phyloP scores from a whole-genome alignment of 2,888 invertebrate genomes.

The Saturnia pavonia region DNA sequence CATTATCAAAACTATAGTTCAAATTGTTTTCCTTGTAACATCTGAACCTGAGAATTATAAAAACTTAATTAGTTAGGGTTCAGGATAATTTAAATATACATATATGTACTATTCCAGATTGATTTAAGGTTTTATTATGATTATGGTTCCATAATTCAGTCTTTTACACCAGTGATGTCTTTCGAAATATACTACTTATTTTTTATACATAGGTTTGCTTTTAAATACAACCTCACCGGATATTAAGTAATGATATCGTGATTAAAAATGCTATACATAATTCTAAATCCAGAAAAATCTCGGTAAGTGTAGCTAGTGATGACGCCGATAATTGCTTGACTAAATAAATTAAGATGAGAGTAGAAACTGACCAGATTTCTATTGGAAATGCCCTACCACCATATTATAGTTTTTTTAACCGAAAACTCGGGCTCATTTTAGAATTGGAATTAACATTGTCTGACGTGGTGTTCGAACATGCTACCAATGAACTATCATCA shows the following conservation, averaged over 20 bases:
- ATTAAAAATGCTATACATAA: background rate
- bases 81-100: background rate
- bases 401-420: background rate
- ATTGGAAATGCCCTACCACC: background rate
- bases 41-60: conserved; percentile 49
- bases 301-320: no score
- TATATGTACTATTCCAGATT: no score
- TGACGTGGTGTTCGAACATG: background rate
- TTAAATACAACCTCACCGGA: background rate
- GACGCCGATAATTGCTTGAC: background rate
- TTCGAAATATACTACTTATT: no score
- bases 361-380: background rate
- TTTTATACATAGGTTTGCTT: background rate
- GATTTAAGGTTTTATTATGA: no score
- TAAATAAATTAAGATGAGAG: background rate
- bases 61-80: background rate
- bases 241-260: background rate
- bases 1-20: conserved; percentile 35
- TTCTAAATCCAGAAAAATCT: no score
- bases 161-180: background rate
- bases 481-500: background rate
- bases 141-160: background rate
- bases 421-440: background rate
- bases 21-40: conserved; percentile 40
- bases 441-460: background rate